Percentiles rank a stretch among this genome's conserved stretches.
Conservation (phyloP, 1,140 invertebrate genomes). For the Melanaphis sacchari region DNA sequence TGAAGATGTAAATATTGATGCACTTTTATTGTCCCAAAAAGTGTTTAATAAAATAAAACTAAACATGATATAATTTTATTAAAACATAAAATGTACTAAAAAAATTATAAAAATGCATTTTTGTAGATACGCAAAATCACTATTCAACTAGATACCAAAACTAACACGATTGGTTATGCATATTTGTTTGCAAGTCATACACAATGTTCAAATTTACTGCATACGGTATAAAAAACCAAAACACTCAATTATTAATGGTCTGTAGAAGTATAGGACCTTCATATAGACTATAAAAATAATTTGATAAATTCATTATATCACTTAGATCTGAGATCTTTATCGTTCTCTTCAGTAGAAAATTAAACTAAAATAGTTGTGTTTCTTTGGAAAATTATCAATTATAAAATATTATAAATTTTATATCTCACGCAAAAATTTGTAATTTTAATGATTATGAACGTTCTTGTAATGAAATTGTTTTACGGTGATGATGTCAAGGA, state of each 20-base stretch:
- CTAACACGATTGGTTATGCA: constrained; percentile 29
- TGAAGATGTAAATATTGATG: too few species aligned
- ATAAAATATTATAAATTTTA: background rate
- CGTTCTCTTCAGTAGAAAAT: background rate
- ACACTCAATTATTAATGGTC: background rate
- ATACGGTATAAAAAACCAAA: background rate
- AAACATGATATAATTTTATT: too few species aligned
- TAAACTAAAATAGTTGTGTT: background rate
- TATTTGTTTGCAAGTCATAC: background rate
- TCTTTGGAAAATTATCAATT: background rate
- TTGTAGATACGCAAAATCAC: background rate
- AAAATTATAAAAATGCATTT: background rate
- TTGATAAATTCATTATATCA: background rate
- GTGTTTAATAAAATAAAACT: too few species aligned
- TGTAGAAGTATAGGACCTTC: background rate
- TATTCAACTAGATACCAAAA: background rate
- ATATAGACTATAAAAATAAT: background rate
- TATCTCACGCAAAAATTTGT: background rate
- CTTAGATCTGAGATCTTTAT: background rate
- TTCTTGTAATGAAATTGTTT: background rate
- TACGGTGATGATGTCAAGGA: background rate
- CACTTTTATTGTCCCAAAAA: too few species aligned
- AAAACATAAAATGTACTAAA: too few species aligned
- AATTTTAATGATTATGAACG: background rate
- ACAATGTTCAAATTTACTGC: constrained; percentile 3